Conservation (phyloP, 2,113 vertebrate genomes). For the Pelusios castaneus region DNA sequence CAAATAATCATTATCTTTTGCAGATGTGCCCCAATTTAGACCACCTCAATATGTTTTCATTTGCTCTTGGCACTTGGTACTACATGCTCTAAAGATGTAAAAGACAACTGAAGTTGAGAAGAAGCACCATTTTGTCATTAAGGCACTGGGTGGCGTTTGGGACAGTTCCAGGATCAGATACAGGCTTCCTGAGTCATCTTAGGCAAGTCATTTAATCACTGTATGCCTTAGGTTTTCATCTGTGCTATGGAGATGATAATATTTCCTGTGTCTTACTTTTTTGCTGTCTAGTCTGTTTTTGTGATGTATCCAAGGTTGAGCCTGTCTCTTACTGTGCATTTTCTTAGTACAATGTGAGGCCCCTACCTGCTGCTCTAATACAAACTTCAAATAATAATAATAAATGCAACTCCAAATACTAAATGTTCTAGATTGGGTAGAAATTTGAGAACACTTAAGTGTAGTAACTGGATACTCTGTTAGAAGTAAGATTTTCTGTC, state of each 20-base stretch:
- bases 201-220: conserved; percentile 9
- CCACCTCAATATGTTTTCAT: background rate
- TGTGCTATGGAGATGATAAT: rapidly evolving
- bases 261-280: background rate
- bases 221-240: background rate
- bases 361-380: conserved; percentile 35
- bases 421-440: background rate
- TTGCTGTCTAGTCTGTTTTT: conserved; percentile 21
- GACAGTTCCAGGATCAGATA: background rate
- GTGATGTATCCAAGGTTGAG: conserved; percentile 30
- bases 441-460: conserved; percentile 11
- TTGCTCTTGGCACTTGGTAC: background rate
- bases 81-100: background rate
- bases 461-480: background rate
- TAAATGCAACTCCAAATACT: conserved; percentile 30
- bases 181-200: conserved; percentile 22
- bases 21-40: background rate
- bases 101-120: background rate
- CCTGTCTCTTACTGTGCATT: background rate
- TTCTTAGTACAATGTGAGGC: conserved; percentile 43
- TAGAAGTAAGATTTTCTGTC: background rate
- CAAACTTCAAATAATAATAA: conserved; percentile 35
- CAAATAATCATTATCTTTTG: background rate
- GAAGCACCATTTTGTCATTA: too few relatives aligned
- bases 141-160: background rate